Base-by-base conservation (phyloP, 2,888 invertebrate genomes). In the Diarsia rubi region DNA sequence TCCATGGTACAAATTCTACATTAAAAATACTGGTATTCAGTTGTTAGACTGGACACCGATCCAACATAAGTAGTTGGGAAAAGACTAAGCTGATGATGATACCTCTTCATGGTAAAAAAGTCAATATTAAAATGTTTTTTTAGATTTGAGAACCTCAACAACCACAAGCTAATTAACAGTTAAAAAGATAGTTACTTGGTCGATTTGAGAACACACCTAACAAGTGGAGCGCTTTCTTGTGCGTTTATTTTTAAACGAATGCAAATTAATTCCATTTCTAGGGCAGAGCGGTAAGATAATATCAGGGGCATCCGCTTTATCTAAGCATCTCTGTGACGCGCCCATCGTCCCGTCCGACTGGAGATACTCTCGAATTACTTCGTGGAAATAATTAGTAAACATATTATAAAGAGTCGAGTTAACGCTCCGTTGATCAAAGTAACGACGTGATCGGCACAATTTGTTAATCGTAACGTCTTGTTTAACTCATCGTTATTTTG, bases 191-290 rank as follows among this genome's bases (percentile, higher is more conserved):
- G 86, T 89, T 87, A 88, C 78, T 85, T 85, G 83, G 80, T 85
- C 88, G 86, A 91, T 90, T 90, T 89, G 87, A 90, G 83, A 86
- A 84, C 84, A 86, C 82, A 86, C 84, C 80, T 85, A 87, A 90
- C 86, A 86, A 87, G 89, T 90, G 83, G 89, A 90, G 87, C 85
- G 86, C 82, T 89, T 88, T 90, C 88, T 89, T 87, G 84, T 86
- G 76, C 78, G 86, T 89, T 90, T 88, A 89, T 89, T 90, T 89
- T 91, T 88, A 88, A 91, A 90, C 79, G 85, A 89, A 94, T 93
- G 93, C 91, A 93, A 93, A 94, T 93, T 91, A 91, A 93, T 92
- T 91, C 92, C 83, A 90, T 92, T 93, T 92, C 91, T 93, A 93
- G 91, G 90, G 91, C 92, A 92, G 81, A 79, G 88, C 85, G 88